A percentile compares a stretch with the other conserved stretches of the same genome.
phyloP scores from a whole-genome alignment of 2,888 invertebrate species.

The Pammene aurita region DNA sequence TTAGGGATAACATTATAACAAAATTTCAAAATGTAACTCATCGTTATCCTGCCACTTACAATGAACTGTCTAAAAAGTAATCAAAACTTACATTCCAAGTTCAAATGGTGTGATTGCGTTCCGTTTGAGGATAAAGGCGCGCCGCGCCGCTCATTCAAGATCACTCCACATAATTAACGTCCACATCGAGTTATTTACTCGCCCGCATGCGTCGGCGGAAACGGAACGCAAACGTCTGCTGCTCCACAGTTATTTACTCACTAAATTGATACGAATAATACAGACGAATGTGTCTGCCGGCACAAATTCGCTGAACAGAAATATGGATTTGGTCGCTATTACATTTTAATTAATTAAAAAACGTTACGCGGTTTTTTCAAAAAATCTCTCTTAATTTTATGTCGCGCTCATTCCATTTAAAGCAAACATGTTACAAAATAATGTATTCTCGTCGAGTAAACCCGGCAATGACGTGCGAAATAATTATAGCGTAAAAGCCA shows the following conservation, averaged over 20 bases:
- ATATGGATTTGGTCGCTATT: not conserved
- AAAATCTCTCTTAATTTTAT: slow-evolving; percentile 7
- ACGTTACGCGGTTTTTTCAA: not conserved
- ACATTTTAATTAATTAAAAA: slow-evolving; percentile 17
- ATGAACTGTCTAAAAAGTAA: slow-evolving; percentile 24
- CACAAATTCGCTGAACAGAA: not conserved
- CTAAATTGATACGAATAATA: slow-evolving; percentile 61
- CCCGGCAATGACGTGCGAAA: slow-evolving; percentile 35
- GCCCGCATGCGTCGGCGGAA: slow-evolving; percentile 74
- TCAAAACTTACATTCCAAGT: slow-evolving; percentile 53
- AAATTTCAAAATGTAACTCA: slow-evolving; percentile 6
- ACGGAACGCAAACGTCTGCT: slow-evolving; percentile 56
- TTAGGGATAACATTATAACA: not conserved
- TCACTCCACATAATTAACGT: slow-evolving; percentile 78
- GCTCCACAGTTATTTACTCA: slow-evolving; percentile 26
- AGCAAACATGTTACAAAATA: slow-evolving; percentile 24
- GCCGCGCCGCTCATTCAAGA: slow-evolving; percentile 65
- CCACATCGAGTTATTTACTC: slow-evolving; percentile 78
- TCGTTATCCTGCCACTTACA: slow-evolving; percentile 11
- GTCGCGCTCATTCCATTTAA: slow-evolving; percentile 19
- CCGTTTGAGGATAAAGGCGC: slow-evolving; percentile 58
- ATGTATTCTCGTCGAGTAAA: slow-evolving; percentile 30
- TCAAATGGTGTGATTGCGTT: slow-evolving; percentile 64
- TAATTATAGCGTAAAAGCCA: slow-evolving; percentile 45
- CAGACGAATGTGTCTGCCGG: not conserved